phyloP scores from a whole-genome alignment of 2,113 vertebrate genomes.

The Prinia subflava region DNA sequence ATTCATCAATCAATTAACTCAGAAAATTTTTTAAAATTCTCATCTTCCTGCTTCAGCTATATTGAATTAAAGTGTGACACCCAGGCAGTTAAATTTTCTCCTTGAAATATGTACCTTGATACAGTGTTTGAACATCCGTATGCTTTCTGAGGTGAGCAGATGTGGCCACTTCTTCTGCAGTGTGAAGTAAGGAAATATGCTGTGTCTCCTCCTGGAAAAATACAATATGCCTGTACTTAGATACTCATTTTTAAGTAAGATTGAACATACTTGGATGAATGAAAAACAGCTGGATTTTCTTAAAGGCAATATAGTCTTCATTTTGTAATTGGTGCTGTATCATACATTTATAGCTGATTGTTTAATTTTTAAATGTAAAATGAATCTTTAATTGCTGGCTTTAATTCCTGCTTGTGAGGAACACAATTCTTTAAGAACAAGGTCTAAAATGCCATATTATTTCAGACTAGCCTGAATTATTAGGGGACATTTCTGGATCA shows the following conservation, averaged over 20 bases:
- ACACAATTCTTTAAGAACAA: background rate
- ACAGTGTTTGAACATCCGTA: constrained; percentile 34
- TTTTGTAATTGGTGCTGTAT: background rate
- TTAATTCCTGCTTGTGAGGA: background rate
- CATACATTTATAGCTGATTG: background rate
- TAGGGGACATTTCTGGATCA: background rate
- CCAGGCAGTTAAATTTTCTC: constrained; percentile 30
- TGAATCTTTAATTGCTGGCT: background rate
- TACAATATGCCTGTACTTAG: background rate
- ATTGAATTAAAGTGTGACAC: constrained; percentile 52
- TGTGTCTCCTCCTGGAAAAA: background rate
- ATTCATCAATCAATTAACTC: constrained; percentile 57
- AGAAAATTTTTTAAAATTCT: background rate
- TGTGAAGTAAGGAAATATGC: background rate
- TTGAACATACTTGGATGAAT: background rate
- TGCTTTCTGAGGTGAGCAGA: constrained; percentile 46
- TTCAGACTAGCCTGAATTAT: background rate
- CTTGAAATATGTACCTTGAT: constrained; percentile 29
- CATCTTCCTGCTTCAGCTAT: constrained; percentile 28
- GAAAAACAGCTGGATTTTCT: background rate
- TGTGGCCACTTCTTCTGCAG: constrained; percentile 13
- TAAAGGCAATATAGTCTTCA: background rate
- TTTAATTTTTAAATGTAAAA: background rate
- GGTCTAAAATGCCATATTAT: background rate
- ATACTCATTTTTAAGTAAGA: background rate